Evolutionary conservation across 2,888 invertebrate species (phyloP).

Genomic region (Polymixis flavicincta): DNA sequence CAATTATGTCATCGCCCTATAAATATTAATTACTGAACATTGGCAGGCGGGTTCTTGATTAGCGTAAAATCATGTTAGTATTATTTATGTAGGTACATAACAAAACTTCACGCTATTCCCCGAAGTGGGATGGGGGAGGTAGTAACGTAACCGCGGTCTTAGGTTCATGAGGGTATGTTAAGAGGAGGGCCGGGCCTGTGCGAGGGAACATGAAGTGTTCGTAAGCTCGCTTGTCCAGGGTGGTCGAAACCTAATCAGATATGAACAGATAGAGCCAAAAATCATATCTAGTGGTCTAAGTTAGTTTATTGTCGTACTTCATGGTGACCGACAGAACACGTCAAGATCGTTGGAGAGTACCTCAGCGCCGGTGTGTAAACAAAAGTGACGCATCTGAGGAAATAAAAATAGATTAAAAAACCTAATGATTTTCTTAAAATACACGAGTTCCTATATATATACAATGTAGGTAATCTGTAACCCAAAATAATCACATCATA

Average conservation of each 20-base stretch:
- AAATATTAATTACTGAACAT: slow-evolving; percentile 17
- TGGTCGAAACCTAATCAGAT: no score
- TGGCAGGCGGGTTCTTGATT: slow-evolving; percentile 2
- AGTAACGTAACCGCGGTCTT: background rate
- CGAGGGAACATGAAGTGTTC: no score
- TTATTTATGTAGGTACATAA: background rate
- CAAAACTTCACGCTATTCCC: background rate
- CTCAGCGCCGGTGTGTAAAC: background rate
- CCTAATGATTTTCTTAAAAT: background rate
- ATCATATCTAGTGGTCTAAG: background rate
- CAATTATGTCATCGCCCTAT: slow-evolving; percentile 19
- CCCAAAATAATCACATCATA: no score
- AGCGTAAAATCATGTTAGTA: background rate
- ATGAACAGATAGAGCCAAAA: no score
- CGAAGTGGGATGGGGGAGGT: background rate
- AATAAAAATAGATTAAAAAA: background rate
- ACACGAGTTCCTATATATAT: no score
- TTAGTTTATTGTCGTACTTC: no score
- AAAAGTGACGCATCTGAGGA: background rate
- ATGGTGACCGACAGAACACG: no score
- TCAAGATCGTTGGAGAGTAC: background rate
- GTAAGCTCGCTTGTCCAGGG: no score
- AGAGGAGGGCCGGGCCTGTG: no score
- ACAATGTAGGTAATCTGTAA: no score
- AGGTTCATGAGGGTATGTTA: no score